Conservation (phyloP, 30 jellyfish, hydroid and myxozoan species). For the Cassiopea xamachana region DNA sequence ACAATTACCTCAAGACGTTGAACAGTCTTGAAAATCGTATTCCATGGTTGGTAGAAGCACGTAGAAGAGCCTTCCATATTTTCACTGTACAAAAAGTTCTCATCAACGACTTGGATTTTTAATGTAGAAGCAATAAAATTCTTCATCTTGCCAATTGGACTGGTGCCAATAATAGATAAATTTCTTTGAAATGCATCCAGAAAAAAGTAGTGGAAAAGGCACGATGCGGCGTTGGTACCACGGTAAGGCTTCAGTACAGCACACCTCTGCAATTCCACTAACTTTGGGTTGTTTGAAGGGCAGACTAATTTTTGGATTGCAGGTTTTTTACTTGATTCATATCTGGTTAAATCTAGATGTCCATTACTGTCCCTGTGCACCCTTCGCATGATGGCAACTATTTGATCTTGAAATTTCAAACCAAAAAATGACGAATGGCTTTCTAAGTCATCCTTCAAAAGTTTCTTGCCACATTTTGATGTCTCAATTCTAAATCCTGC, state of each 20-base stretch:
- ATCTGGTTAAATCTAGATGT: conserved; percentile 77
- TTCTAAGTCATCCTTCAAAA: conserved; percentile 72
- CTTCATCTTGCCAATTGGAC: conserved; percentile 65
- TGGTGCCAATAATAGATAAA: conserved; percentile 46
- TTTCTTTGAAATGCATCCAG: conserved; percentile 14
- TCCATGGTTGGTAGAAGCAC: conserved; percentile 34
- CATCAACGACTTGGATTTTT: conserved; percentile 47
- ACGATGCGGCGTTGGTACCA: conserved; percentile 47
- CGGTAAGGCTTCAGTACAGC: conserved; percentile 57
- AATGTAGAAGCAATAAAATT: conserved; percentile 33
- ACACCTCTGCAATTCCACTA: conserved; percentile 74
- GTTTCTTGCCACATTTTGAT: conserved; percentile 44
- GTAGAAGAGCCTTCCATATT: conserved; percentile 66
- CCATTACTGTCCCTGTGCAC: conserved; percentile 65
- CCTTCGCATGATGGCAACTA: conserved; percentile 71
- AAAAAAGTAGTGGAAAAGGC: conserved; percentile 37
- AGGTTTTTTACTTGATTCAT: conserved; percentile 77
- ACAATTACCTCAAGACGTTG: conserved; percentile 19
- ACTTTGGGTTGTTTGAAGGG: background rate
- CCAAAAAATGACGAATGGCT: conserved; percentile 79
- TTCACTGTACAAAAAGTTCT: conserved; percentile 65
- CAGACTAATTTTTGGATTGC: conserved; percentile 7
- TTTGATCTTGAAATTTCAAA: conserved; percentile 40
- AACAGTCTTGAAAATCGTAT: background rate
- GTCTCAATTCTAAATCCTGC: conserved; percentile 66